Base-by-base conservation (phyloP, 1,140 invertebrate genomes). In the Penaeus indicus region DNA sequence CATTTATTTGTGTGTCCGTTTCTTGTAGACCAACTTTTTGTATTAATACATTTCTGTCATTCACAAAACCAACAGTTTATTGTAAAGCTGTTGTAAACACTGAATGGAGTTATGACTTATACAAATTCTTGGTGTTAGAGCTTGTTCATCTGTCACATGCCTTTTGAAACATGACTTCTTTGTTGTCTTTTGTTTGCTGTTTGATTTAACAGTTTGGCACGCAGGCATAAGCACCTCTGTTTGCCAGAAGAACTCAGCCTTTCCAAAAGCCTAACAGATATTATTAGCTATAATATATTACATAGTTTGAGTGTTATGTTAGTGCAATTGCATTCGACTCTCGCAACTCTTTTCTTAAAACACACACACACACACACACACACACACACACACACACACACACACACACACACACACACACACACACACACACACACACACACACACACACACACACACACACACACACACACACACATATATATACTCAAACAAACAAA, bases 161-260 rank as follows among this genome's bases (percentile, higher is more conserved):
- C 27, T 38, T 75, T 75, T 75, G 72, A 38, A n/a, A 75, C 72
- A 27, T 32, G 13, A 32, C 42, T 75, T 77, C 61, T 85, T 27
- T 85, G 54, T 54, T 54, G 78, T 54, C 78, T 82, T 63, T 89
- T 60, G 83, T 84, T 72, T 90, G 84, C 80, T 81, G 84, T 90
- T 90, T 78, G 64, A 62, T 86, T 88, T 90, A 90, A 90, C 84
- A 38, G 64, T 82, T 75, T 82, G 79, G 85, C 88, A 85, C 84
- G 80, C 67, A 79, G 32, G 85, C 75, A 82, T 64, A 64, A n/a
- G 84, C 87, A 89, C 88, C 83, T 89, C 63, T 86, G 42, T 79
- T 88, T 84, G 87, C 81, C 79, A 47, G 77, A 63, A 78, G 60
- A 27, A 62, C 82, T 32, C 54, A 67, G 27, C 80, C 64, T 77